Percentiles rank a stretch among this genome's conserved stretches.
phyloP scores from a whole-genome alignment of 2,888 invertebrate species.

The Agrochola litura region DNA sequence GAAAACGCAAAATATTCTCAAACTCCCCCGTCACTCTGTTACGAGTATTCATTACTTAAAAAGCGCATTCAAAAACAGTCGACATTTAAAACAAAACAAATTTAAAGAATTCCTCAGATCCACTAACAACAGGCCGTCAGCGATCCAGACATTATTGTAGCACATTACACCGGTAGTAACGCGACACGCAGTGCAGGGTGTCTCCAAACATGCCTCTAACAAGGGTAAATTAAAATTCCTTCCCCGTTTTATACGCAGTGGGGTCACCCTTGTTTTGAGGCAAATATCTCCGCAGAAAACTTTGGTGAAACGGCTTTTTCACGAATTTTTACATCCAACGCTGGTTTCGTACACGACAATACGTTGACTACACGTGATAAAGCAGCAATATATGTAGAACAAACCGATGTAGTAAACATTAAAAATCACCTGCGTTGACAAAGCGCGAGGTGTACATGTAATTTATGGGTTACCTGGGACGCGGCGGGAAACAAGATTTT shows the following conservation, averaged over 20 bases:
- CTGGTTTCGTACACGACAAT: neutral
- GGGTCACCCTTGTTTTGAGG: constrained; percentile 72
- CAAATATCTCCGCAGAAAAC: constrained; percentile 54
- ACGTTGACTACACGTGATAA: neutral
- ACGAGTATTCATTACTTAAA: constrained; percentile 51
- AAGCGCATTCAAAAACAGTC: constrained; percentile 41
- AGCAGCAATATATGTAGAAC: constrained; percentile 32
- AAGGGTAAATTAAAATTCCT: constrained; percentile 87
- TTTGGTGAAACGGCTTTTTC: constrained; percentile 2
- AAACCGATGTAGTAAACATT: neutral
- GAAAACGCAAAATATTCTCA: constrained; percentile 6
- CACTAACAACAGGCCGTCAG: constrained; percentile 41
- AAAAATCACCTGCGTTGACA: constrained; percentile 63
- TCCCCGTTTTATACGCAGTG: constrained; percentile 74
- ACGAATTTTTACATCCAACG: constrained; percentile 6
- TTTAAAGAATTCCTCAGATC: constrained; percentile 62
- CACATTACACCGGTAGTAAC: constrained; percentile 67
- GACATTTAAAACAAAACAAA: constrained; percentile 56
- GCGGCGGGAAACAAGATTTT: constrained; percentile 74
- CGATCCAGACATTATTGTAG: constrained; percentile 68
- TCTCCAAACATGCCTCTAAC: constrained; percentile 78
- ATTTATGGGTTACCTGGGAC: constrained; percentile 78
- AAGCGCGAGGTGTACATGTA: constrained; percentile 67
- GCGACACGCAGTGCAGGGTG: constrained; percentile 64
- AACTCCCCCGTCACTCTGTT: constrained; percentile 36